Percentiles rank a stretch among this genome's conserved stretches.
Conservation (phyloP, 2,888 invertebrate genomes). For the Myopa tessellatipennis region DNA sequence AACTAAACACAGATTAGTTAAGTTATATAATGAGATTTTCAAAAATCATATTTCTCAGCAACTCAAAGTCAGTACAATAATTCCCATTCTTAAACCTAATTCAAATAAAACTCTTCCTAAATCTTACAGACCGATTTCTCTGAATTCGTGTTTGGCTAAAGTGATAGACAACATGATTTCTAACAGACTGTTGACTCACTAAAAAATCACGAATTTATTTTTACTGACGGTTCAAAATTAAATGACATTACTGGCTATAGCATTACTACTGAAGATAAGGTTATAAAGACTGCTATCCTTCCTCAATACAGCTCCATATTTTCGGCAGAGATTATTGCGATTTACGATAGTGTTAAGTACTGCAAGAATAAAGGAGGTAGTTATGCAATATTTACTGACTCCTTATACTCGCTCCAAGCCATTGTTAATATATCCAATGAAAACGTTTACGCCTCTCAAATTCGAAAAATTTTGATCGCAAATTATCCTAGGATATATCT, state of each 20-base stretch:
- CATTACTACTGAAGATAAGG: background rate
- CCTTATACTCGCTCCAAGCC: slow-evolving; percentile 11
- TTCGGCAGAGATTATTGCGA: slow-evolving; percentile 21
- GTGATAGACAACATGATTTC: slow-evolving; percentile 39
- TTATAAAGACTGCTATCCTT: background rate
- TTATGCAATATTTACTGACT: slow-evolving; percentile 3
- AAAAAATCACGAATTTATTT: background rate
- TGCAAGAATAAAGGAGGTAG: background rate
- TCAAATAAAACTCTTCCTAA: background rate
- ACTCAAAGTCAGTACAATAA: slow-evolving; percentile 35
- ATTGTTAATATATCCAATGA: slow-evolving; percentile 11
- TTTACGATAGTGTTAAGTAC: background rate
- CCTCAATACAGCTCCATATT: slow-evolving; percentile 1
- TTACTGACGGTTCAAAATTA: slow-evolving; percentile 21
- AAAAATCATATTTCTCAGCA: slow-evolving; percentile 28
- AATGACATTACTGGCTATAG: slow-evolving; percentile 3
- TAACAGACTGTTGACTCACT: slow-evolving; percentile 21
- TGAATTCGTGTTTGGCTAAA: slow-evolving; percentile 33
- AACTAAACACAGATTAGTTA: slow-evolving; percentile 4
- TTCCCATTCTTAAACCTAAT: slow-evolving; percentile 35
- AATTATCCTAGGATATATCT: background rate
- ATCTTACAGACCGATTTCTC: slow-evolving; percentile 39
- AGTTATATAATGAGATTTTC: slow-evolving; percentile 41
- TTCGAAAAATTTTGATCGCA: background rate
- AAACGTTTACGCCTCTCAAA: slow-evolving; percentile 1